Percentiles rank a stretch among this genome's conserved stretches.
These are phyloP conservation scores for Erpobdella octoculata DNA, from an alignment of 2,888 invertebrate genomes.

Conservation along the genomic window DNA sequence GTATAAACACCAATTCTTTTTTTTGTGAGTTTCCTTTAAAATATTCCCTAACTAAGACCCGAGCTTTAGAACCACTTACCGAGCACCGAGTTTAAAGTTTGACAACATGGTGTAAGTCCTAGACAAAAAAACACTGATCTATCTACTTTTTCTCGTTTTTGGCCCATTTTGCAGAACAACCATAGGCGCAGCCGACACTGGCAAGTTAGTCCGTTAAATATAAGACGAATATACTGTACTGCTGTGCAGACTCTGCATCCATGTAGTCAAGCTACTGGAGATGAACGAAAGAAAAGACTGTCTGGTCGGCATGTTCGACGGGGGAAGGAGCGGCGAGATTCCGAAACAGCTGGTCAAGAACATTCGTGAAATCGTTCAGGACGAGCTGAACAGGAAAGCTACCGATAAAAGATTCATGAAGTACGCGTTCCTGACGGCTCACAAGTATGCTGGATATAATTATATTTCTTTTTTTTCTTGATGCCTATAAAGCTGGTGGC, in stretches of 20 bases:
- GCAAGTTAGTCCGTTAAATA: too few species aligned
- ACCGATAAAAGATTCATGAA: slow-evolving; percentile 45
- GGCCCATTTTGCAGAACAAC: too few species aligned
- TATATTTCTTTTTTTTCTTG: neutral
- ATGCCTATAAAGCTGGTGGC: neutral
- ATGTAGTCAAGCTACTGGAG: slow-evolving; percentile 45
- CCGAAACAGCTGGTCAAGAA: slow-evolving; percentile 45
- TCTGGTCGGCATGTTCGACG: slow-evolving; percentile 53
- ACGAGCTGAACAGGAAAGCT: slow-evolving; percentile 41
- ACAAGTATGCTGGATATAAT: slow-evolving; percentile 43
- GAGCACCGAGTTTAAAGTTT: too few species aligned
- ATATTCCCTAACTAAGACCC: too few species aligned
- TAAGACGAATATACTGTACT: too few species aligned
- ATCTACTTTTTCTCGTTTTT: too few species aligned
- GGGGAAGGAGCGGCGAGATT: slow-evolving; percentile 53
- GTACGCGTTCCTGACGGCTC: slow-evolving; percentile 51
- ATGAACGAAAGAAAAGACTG: slow-evolving; percentile 46
- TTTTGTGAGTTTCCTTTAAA: too few species aligned
- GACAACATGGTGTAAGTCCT: too few species aligned
- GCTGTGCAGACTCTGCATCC: slow-evolving; percentile 49
- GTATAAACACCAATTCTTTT: too few species aligned
- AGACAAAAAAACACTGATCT: too few species aligned
- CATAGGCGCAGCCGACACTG: too few species aligned
- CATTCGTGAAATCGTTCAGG: slow-evolving; percentile 27
- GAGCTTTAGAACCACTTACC: too few species aligned